Base-by-base conservation (phyloP, 2,888 invertebrate species). In the Himalopsyche japonica region DNA sequence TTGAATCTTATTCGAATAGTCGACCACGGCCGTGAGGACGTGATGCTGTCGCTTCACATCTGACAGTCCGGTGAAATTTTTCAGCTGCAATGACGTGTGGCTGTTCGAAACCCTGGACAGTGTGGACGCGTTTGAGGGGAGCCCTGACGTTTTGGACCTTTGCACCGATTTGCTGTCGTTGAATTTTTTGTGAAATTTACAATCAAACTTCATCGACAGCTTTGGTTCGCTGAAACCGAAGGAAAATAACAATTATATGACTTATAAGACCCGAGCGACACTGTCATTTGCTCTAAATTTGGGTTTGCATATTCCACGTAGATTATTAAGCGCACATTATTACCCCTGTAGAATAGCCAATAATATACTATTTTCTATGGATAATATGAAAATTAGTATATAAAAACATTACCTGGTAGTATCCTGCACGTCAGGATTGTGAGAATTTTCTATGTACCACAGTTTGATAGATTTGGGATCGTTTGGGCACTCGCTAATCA, bases 121-220 rank as follows among this genome's bases (percentile, higher is more conserved):
- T 24, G 15, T 24, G 27, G 30, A 8, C 30, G 20, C 4, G n/a
- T 20, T 20, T n/a, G 49, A 20, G 20, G 49, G 37, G 10, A 37
- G 37, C 37, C 8, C 49, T 2, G 81, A 24, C 15, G 84, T 79
- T 76, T 82, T 81, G 12, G 78, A 34, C 32, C 84, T 64, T 47
- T 48, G 80, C 12, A 84, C 76, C 5, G 83, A 79, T 4, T 70
- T 24, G 7, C 76, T 57, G 0, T 88, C 83, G 82, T 86, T 88
- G 0, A 89, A 87, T 0, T 89, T 27, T 48, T 80, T 82, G 27
- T 90, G 87, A 88, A 92, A 92, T 86, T 91, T 91, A 3, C 91
- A 92, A 87, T 92, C 92, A 88, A 92, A 92, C 57, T 90, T 91
- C 10, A 91, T 90, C 37, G 92, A 92, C 64, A 92, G 89, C 27